Percentiles rank a stretch among this genome's conserved stretches.
Conservation (phyloP, 2,113 vertebrate genomes). For the Vombatus ursinus region DNA sequence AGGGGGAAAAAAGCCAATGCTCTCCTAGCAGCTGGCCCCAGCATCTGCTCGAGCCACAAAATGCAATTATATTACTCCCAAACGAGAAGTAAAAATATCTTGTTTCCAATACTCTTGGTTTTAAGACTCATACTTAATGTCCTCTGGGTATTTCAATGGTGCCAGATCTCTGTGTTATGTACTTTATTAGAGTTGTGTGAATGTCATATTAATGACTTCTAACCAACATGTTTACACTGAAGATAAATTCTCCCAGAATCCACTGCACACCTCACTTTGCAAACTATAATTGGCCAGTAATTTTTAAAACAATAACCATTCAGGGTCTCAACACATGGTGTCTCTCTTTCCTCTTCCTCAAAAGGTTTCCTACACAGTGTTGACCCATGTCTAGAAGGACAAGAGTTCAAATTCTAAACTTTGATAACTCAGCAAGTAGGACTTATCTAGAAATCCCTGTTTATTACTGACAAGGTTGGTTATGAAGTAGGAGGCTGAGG, state of each 20-base stretch:
- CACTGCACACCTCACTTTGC: constrained; percentile 61
- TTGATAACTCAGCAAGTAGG: neutral
- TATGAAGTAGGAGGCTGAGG: neutral
- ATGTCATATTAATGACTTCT: constrained; percentile 86
- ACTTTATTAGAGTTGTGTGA: constrained; percentile 86
- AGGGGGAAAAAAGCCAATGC: constrained; percentile 74
- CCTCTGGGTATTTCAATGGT: constrained; percentile 84
- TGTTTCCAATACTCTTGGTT: constrained; percentile 91
- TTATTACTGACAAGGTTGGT: neutral
- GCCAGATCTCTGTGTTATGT: constrained; percentile 82
- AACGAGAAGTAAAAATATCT: constrained; percentile 94
- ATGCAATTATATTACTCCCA: constrained; percentile 92
- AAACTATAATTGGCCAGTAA: constrained; percentile 49
- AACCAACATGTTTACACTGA: constrained; percentile 84
- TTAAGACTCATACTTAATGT: constrained; percentile 91
- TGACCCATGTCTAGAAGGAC: neutral
- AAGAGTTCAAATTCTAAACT: neutral
- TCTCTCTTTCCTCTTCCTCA: neutral
- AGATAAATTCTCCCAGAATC: constrained; percentile 81
- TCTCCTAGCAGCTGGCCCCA: constrained; percentile 94
- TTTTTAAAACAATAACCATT: constrained; percentile 19
- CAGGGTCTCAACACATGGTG: rapidly evolving
- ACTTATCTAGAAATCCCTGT: neutral
- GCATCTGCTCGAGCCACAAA: constrained; percentile 93
- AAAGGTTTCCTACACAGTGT: neutral